A percentile compares a stretch with the other conserved stretches of the same genome.
Conservation (phyloP, 2,113 vertebrate genomes). For the Fulica atra region DNA sequence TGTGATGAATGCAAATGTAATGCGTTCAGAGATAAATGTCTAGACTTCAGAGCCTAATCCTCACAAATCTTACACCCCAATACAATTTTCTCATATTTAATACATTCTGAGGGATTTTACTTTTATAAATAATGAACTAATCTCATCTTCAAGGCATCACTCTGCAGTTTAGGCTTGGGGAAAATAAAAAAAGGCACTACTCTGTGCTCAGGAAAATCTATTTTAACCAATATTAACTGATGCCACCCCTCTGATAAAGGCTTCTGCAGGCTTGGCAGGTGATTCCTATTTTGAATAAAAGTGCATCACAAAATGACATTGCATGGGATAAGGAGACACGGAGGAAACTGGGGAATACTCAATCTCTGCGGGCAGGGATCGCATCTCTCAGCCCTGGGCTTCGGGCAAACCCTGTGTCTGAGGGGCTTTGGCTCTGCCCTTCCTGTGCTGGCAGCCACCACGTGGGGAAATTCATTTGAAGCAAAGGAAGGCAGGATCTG, state of each 20-base stretch:
- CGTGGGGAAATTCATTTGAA: fast-evolving
- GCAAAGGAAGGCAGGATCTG: not conserved
- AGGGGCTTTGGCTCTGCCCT: not conserved
- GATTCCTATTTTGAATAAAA: not conserved
- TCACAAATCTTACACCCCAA: conserved; percentile 50
- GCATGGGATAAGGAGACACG: not conserved
- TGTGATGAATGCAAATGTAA: conserved; percentile 62
- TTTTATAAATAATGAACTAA: conserved; percentile 70
- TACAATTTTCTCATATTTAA: conserved; percentile 67
- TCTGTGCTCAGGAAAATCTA: not conserved
- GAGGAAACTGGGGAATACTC: fast-evolving
- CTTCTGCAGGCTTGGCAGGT: not conserved
- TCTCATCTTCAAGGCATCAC: conserved; percentile 56
- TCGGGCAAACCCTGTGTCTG: not conserved
- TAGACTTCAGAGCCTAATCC: conserved; percentile 66
- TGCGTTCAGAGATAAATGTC: conserved; percentile 51
- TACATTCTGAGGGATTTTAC: conserved; percentile 55
- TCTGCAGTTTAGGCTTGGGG: conserved; percentile 10
- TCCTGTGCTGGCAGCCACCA: not conserved
- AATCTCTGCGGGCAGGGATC: not conserved
- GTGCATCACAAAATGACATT: not conserved
- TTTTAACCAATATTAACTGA: conserved; percentile 50
- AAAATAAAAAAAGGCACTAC: not conserved
- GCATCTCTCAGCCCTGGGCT: not conserved
- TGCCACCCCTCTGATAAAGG: not conserved